phyloP scores from a whole-genome alignment of 2,797 vertebrate genomes.

The Schizopygopsis pylzovi region DNA sequence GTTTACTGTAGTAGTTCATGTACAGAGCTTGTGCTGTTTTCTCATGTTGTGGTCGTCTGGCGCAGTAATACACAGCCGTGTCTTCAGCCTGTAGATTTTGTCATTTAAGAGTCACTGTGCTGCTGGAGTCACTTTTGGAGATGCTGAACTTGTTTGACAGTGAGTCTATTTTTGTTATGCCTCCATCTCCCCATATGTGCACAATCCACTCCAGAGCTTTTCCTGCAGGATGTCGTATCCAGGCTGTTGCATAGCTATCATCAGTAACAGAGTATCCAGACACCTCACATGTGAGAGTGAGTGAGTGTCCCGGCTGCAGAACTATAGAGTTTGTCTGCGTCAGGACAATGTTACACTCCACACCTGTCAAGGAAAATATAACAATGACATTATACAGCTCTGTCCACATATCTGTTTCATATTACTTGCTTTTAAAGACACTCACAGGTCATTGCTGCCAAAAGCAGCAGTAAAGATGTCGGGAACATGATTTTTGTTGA shows the following conservation, averaged over 20 bases:
- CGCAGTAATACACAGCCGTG: conserved; percentile 40
- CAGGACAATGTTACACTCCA: conserved; percentile 44
- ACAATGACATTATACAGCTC: background rate
- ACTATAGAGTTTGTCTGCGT: conserved; percentile 31
- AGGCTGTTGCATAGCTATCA: conserved; percentile 30
- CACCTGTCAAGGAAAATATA: conserved; percentile 34
- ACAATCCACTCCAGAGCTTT: conserved; percentile 57
- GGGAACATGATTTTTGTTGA: conserved; percentile 23
- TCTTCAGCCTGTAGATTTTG: conserved; percentile 50
- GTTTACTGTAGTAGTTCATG: conserved; percentile 19
- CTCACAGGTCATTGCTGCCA: conserved; percentile 22
- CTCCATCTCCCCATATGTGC: conserved; percentile 14
- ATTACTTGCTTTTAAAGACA: background rate
- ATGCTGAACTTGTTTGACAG: conserved; percentile 57
- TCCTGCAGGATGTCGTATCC: conserved; percentile 50
- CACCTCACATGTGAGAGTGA: conserved; percentile 47
- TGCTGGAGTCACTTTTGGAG: conserved; percentile 49
- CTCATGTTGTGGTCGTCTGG: conserved; percentile 35
- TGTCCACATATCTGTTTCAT: background rate
- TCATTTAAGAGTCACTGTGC: conserved; percentile 44
- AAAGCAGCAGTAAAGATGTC: conserved; percentile 9
- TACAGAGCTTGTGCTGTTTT: conserved; percentile 37
- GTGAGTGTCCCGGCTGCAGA: conserved; percentile 43
- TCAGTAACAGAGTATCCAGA: conserved; percentile 52
- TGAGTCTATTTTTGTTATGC: background rate